Evolutionary conservation across 2,113 vertebrate species (phyloP).

Genomic region (Percopsis transmontana): DNA sequence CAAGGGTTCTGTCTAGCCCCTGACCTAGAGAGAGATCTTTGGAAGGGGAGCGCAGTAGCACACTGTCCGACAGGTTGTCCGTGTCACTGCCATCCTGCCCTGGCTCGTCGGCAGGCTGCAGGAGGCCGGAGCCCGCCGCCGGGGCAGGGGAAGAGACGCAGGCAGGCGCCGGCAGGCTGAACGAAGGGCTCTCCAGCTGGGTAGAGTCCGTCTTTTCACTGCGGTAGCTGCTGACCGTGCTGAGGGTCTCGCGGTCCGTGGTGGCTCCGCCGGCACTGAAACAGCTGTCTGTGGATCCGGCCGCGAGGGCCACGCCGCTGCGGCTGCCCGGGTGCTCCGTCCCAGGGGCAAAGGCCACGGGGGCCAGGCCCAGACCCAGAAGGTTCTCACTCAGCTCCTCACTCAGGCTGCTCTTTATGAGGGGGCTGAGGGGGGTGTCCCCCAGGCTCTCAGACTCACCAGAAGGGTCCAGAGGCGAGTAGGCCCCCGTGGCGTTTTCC

Average conservation of each 20-base stretch:
- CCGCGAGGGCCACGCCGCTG: conserved; percentile 76
- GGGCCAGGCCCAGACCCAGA: conserved; percentile 80
- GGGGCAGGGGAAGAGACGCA: conserved; percentile 49
- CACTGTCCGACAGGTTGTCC: conserved; percentile 83
- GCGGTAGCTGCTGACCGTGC: conserved; percentile 88
- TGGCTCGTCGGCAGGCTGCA: conserved; percentile 32
- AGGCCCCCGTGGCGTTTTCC: conserved; percentile 59
- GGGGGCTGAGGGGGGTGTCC: conserved; percentile 86
- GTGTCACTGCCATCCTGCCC: conserved; percentile 82
- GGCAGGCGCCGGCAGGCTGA: conserved; percentile 65
- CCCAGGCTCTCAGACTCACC: conserved; percentile 80
- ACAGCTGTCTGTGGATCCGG: conserved; percentile 89
- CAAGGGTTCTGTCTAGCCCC: conserved; percentile 80
- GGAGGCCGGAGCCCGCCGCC: conserved; percentile 25
- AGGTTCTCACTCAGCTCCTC: conserved; percentile 88
- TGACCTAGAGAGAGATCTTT: conserved; percentile 77
- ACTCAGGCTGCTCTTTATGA: conserved; percentile 87
- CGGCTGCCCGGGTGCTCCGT: conserved; percentile 72
- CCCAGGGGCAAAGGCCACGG: conserved; percentile 73
- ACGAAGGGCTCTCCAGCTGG: conserved; percentile 86
- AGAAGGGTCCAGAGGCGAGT: conserved; percentile 73
- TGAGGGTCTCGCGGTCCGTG: conserved; percentile 85
- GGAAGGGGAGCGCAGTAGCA: conserved; percentile 78
- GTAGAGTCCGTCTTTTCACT: conserved; percentile 91
- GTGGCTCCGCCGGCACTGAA: conserved; percentile 81